Percentiles rank a stretch among this genome's conserved stretches.
phyloP scores from a whole-genome alignment of 2,113 vertebrate genomes.

The Microtus richardsoni region DNA sequence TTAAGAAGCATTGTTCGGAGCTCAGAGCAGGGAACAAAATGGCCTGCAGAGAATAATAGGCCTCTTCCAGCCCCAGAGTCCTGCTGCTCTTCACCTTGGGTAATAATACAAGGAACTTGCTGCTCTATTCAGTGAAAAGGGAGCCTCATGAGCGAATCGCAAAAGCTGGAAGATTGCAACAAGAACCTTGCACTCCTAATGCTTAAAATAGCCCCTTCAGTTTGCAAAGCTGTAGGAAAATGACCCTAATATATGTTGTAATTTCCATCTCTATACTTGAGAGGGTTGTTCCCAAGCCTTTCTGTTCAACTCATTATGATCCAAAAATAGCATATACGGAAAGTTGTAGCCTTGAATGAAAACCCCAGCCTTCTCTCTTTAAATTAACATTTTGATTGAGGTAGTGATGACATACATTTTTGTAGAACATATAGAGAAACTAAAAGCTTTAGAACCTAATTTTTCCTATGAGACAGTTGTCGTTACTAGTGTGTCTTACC shows the following conservation, averaged over 20 bases:
- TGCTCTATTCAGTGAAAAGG: not conserved
- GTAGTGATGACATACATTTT: not conserved
- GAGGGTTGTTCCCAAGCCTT: not conserved
- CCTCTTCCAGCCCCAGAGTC: not conserved
- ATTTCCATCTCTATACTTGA: not conserved
- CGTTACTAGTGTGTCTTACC: not conserved
- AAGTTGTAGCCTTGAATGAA: not conserved
- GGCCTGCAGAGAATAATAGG: not conserved
- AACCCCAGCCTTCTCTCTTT: not conserved
- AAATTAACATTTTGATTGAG: not conserved
- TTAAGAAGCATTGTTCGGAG: not conserved
- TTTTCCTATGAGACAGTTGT: not conserved
- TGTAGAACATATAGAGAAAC: slow-evolving; percentile 19
- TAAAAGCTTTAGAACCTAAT: slow-evolving; percentile 30
- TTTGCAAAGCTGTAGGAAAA: slow-evolving; percentile 38
- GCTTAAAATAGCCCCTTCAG: slow-evolving; percentile 18
- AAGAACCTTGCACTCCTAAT: slow-evolving; percentile 12
- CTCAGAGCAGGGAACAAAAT: not conserved
- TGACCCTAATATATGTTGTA: not conserved
- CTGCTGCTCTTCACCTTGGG: not conserved
- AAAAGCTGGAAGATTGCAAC: slow-evolving; percentile 4
- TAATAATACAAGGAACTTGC: not conserved
- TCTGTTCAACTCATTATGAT: not conserved
- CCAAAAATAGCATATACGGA: not conserved
- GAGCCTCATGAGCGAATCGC: slow-evolving; percentile 4